A percentile compares a stretch with the other conserved stretches of the same genome.
These are phyloP conservation scores for Syngnathus scovelli DNA, from an alignment of 2,113 vertebrate species.

Conservation along the genomic window DNA sequence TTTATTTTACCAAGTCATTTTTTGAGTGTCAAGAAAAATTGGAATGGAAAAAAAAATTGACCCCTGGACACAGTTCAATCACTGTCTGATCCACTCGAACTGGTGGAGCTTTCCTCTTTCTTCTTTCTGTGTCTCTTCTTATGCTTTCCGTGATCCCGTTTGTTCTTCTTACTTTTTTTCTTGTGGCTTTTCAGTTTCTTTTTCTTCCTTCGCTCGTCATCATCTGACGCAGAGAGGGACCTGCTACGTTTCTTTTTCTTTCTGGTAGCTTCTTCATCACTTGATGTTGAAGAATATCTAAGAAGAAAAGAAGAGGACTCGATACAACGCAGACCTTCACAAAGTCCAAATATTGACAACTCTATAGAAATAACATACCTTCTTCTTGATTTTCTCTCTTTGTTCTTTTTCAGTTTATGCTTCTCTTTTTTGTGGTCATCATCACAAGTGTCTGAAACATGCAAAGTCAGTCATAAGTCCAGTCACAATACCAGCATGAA, in stretches of 20 bases:
- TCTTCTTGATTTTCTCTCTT: constrained; percentile 81
- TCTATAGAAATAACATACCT: constrained; percentile 66
- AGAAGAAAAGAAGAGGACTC: neutral
- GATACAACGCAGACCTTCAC: neutral
- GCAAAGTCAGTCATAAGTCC: neutral
- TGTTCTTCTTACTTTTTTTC: constrained; percentile 87
- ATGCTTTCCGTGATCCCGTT: constrained; percentile 74
- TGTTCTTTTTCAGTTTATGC: constrained; percentile 79
- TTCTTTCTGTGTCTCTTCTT: constrained; percentile 80
- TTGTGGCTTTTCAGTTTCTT: constrained; percentile 87
- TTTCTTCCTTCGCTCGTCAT: constrained; percentile 76
- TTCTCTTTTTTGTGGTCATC: constrained; percentile 74
- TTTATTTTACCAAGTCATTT: neutral
- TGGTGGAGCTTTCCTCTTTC: constrained; percentile 73
- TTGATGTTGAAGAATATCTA: constrained; percentile 53
- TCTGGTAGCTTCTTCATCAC: constrained; percentile 37
- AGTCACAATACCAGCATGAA: neutral
- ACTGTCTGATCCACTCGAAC: constrained; percentile 74
- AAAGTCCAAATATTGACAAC: neutral
- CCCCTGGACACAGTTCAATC: constrained; percentile 56
- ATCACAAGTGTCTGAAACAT: constrained; percentile 67
- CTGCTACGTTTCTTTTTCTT: constrained; percentile 64
- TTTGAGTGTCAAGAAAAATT: neutral
- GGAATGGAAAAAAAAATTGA: neutral
- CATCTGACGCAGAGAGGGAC: constrained; percentile 76